phyloP scores from a whole-genome alignment of 2,797 vertebrate genomes.

The Paratrypauchen microcephalus region DNA sequence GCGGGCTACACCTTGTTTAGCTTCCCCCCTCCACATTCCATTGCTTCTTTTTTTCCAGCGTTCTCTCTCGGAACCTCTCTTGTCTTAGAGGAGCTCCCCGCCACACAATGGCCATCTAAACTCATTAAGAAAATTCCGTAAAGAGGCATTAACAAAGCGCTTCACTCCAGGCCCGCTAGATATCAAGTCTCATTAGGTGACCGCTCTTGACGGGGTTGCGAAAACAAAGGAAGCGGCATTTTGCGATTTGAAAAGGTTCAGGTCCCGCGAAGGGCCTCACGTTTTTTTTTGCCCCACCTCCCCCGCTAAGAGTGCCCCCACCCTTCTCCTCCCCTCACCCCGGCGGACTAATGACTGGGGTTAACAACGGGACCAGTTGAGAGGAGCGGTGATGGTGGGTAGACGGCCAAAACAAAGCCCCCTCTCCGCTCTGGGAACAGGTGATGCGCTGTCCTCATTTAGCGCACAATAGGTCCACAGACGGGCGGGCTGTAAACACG shows the following conservation, averaged over 20 bases:
- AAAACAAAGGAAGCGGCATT: constrained; percentile 88
- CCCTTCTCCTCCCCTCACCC: constrained; percentile 53
- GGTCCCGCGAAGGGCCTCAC: constrained; percentile 85
- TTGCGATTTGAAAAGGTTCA: constrained; percentile 88
- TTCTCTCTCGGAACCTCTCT: constrained; percentile 49
- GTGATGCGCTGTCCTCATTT: constrained; percentile 84
- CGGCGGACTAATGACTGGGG: constrained; percentile 88
- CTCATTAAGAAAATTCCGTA: constrained; percentile 97
- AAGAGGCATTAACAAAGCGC: constrained; percentile 90
- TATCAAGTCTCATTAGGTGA: constrained; percentile 98
- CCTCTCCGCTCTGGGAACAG: constrained; percentile 86
- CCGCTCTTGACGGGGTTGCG: constrained; percentile 89
- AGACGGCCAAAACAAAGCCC: constrained; percentile 80
- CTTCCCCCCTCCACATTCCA: constrained; percentile 50
- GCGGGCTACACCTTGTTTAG: constrained; percentile 82
- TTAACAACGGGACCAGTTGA: constrained; percentile 64
- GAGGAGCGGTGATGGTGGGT: constrained; percentile 67
- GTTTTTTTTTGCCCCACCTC: constrained; percentile 58
- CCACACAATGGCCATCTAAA: constrained; percentile 92
- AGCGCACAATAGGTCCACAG: constrained; percentile 76
- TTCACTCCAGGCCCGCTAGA: constrained; percentile 76
- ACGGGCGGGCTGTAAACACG: constrained; percentile 80
- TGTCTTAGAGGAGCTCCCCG: constrained; percentile 78
- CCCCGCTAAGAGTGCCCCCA: constrained; percentile 30
- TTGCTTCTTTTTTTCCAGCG: constrained; percentile 46